Evolutionary conservation across 2,113 vertebrate genomes (phyloP).

Genomic region (Muscicapa adusta): DNA sequence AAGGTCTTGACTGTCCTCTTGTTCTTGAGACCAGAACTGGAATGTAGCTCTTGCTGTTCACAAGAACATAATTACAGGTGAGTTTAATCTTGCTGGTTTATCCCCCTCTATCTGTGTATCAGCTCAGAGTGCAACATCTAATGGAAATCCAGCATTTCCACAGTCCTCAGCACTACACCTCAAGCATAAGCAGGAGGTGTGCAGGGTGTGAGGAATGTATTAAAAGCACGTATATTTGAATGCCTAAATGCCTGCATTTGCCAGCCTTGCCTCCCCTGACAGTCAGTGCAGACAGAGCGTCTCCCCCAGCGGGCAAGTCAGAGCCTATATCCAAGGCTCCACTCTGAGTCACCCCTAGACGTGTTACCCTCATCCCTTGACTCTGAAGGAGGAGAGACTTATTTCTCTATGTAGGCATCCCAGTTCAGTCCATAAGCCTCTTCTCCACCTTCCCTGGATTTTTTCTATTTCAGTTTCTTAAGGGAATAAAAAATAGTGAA

Average conservation of each 20-base stretch:
- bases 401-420: not conserved
- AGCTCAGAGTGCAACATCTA: not conserved
- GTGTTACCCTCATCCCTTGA: not conserved
- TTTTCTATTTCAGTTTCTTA: slow-evolving; percentile 2
- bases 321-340: not conserved
- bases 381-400: not conserved
- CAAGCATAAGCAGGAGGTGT: not conserved
- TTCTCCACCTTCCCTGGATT: not conserved
- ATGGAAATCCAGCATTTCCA: not conserved
- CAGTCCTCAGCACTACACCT: not conserved
- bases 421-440: not conserved
- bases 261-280: not conserved
- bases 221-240: slow-evolving; percentile 10
- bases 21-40: not conserved
- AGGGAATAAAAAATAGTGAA: not conserved
- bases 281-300: slow-evolving; percentile 22
- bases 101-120: not conserved
- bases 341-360: slow-evolving; percentile 29
- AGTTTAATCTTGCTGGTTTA: not conserved
- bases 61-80: not conserved
- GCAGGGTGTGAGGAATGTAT: not conserved
- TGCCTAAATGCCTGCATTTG: not conserved
- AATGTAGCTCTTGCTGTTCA: not conserved
- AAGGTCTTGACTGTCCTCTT: not conserved
- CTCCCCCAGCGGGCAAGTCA: slow-evolving; percentile 10